Percentiles rank a stretch among this genome's conserved stretches.
phyloP scores from a whole-genome alignment of 2,797 vertebrate species.

The Melanotaenia nigrans region DNA sequence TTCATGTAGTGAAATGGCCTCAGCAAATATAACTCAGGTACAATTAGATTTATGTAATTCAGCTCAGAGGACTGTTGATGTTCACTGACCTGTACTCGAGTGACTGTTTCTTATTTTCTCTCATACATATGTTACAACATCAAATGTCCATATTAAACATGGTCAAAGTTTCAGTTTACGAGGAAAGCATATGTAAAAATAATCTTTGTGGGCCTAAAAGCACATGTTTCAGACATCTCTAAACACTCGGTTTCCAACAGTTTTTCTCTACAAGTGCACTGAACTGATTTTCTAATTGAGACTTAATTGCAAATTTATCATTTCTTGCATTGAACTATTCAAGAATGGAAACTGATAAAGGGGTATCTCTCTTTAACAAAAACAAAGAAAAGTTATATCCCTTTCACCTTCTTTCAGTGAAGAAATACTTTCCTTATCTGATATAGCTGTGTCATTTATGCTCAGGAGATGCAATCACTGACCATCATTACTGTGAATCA shows the following conservation, averaged over 20 bases:
- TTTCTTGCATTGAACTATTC: too few relatives aligned
- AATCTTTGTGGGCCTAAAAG: background rate
- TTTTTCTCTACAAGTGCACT: too few relatives aligned
- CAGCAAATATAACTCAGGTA: conserved; percentile 69
- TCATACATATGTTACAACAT: conserved; percentile 4
- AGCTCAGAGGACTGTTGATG: conserved; percentile 48
- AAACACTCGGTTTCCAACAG: background rate
- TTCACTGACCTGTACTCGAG: conserved; percentile 40
- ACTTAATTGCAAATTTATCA: too few relatives aligned
- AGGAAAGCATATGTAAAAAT: conserved; percentile 8
- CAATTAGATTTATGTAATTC: conserved; percentile 37
- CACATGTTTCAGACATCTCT: background rate
- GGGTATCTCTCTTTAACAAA: background rate
- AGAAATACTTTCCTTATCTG: background rate
- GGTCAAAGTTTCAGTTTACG: conserved; percentile 2
- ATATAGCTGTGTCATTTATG: background rate
- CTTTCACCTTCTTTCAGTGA: background rate
- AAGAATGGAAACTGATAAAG: too few relatives aligned
- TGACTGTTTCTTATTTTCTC: conserved; percentile 27
- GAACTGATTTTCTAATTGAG: too few relatives aligned
- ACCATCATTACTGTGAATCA: background rate
- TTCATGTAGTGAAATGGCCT: conserved; percentile 59
- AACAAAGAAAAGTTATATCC: background rate
- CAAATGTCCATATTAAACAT: conserved; percentile 2
- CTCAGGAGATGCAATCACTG: background rate